A percentile compares a stretch with the other conserved stretches of the same genome.
Evolutionary conservation across 2,113 vertebrate genomes (phyloP).

Genomic region (Mugil cephalus): DNA sequence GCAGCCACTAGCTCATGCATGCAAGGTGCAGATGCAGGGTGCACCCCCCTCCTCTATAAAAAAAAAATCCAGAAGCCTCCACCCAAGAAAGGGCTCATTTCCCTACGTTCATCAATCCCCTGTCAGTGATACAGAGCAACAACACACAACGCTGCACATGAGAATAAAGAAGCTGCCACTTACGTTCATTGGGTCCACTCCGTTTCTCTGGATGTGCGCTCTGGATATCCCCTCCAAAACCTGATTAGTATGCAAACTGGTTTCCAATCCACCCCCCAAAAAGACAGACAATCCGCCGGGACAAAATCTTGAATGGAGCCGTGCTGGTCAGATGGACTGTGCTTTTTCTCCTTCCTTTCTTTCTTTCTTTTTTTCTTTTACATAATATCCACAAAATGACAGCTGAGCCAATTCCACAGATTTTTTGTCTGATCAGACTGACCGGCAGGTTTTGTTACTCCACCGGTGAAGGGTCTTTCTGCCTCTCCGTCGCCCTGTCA

Average conservation of each 20-base stretch:
- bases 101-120: slow-evolving; percentile 6
- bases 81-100: slow-evolving; percentile 10
- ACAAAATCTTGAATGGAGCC: slow-evolving; percentile 64
- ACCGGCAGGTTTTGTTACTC: slow-evolving; percentile 20
- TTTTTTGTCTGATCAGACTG: slow-evolving; percentile 23
- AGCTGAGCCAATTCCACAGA: slow-evolving; percentile 32
- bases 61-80: slow-evolving; percentile 9
- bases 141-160: neutral
- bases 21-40: slow-evolving; percentile 65
- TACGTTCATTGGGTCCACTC: slow-evolving; percentile 75
- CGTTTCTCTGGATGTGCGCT: slow-evolving; percentile 62
- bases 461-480: slow-evolving; percentile 34
- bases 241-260: slow-evolving; percentile 75
- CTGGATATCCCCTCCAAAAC: slow-evolving; percentile 52
- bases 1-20: slow-evolving; percentile 24
- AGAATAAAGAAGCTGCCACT: slow-evolving; percentile 64
- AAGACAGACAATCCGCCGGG: slow-evolving; percentile 60
- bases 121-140: neutral
- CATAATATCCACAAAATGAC: slow-evolving; percentile 63
- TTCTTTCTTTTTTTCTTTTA: slow-evolving; percentile 10
- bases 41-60: slow-evolving; percentile 20
- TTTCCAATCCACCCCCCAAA: slow-evolving; percentile 58
- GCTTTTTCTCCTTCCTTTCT: neutral
- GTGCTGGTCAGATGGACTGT: slow-evolving; percentile 33
- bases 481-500: slow-evolving; percentile 47